Percentiles rank a stretch among this genome's conserved stretches.
These are phyloP conservation scores for Himalopsyche kuldschensis DNA, from an alignment of 2,888 invertebrate species.

Conservation along the genomic window DNA sequence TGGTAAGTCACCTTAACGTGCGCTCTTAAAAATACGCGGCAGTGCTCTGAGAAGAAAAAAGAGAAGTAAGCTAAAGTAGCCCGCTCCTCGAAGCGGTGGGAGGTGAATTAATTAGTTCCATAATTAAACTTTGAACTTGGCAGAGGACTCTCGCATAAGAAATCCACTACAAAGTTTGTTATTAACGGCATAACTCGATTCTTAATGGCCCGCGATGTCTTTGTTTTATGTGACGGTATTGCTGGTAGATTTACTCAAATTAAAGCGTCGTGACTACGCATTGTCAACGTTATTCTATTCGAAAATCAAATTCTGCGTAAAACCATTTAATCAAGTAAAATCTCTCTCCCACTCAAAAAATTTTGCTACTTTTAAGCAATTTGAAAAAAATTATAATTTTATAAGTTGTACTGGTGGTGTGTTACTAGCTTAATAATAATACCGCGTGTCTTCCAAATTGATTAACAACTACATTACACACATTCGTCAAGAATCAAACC, in stretches of 20 bases:
- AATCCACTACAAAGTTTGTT: constrained; percentile 23
- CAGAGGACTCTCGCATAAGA: constrained; percentile 15
- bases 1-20: constrained; percentile 16
- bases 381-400: too few relatives aligned
- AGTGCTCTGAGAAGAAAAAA: constrained; percentile 21
- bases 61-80: constrained; percentile 16
- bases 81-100: constrained; percentile 3
- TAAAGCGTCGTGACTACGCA: neutral
- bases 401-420: too few relatives aligned
- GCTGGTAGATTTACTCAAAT: neutral
- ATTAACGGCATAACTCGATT: constrained; percentile 27
- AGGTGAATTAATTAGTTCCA: constrained; percentile 37
- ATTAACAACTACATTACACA: too few relatives aligned
- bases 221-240: constrained; percentile 10
- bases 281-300: neutral
- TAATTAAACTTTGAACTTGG: constrained; percentile 38
- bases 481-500: too few relatives aligned
- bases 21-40: constrained; percentile 19
- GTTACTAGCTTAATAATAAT: too few relatives aligned
- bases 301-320: neutral
- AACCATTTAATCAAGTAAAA: too few relatives aligned
- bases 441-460: too few relatives aligned
- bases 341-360: too few relatives aligned
- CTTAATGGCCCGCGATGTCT: constrained; percentile 11
- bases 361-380: too few relatives aligned